phyloP scores from a whole-genome alignment of 2,888 invertebrate genomes.

The Netelia inedita region DNA sequence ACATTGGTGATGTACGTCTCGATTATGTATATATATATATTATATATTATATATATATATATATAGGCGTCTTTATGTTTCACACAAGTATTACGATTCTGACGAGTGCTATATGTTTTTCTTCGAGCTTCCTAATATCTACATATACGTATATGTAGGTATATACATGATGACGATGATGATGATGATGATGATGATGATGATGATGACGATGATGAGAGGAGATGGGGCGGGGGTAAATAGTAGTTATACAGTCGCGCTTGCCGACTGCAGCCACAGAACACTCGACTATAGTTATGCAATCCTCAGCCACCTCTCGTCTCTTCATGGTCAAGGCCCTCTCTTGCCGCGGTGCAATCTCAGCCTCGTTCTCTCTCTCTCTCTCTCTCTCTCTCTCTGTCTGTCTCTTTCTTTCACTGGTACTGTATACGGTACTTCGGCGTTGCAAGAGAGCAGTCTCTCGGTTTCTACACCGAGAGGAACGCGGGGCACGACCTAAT shows the following conservation, averaged over 20 bases:
- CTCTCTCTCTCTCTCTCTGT: neutral
- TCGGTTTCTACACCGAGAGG: neutral
- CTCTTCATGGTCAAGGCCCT: constrained; percentile 82
- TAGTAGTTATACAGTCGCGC: constrained; percentile 71
- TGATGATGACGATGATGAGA: too few species aligned
- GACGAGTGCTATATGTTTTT: too few species aligned
- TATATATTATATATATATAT: too few species aligned
- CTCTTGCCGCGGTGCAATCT: constrained; percentile 68
- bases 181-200: too few species aligned
- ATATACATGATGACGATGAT: too few species aligned
- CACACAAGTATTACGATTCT: too few species aligned
- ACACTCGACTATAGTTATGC: constrained; percentile 81
- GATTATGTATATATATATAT: too few species aligned
- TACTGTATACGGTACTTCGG: neutral
- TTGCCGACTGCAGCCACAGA: constrained; percentile 48
- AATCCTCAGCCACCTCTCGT: constrained; percentile 77
- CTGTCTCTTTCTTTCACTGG: too few species aligned
- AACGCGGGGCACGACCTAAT: constrained; percentile 42
- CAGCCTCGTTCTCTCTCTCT: constrained; percentile 37
- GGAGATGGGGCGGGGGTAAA: neutral
- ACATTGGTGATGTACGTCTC: too few species aligned
- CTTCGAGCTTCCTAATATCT: too few species aligned
- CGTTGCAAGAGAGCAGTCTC: constrained; percentile 9
- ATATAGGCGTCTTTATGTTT: too few species aligned
- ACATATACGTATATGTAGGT: too few species aligned